phyloP scores from a whole-genome alignment of 2,113 vertebrate species.

The Siphamia tubifer region DNA sequence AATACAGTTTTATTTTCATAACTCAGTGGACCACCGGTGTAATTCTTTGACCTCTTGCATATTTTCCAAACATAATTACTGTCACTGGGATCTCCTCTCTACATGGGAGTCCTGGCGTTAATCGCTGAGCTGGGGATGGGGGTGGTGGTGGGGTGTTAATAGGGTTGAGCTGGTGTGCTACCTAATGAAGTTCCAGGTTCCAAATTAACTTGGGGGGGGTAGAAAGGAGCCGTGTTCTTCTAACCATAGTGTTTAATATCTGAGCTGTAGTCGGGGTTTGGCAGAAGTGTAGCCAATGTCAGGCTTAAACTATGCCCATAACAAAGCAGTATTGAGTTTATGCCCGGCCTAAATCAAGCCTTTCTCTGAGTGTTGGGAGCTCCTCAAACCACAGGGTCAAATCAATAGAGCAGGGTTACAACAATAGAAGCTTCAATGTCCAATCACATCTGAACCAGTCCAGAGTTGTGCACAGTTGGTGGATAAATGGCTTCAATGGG shows the following conservation, averaged over 20 bases:
- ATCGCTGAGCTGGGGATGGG: too few relatives aligned
- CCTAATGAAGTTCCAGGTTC: too few relatives aligned
- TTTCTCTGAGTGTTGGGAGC: not conserved
- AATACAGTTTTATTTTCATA: too few relatives aligned
- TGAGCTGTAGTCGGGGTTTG: not conserved
- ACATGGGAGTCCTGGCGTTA: too few relatives aligned
- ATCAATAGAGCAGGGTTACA: not conserved
- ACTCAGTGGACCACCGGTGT: too few relatives aligned
- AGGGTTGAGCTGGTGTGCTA: too few relatives aligned
- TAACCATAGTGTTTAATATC: not conserved
- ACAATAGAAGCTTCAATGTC: not conserved
- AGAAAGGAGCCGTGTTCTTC: too few relatives aligned
- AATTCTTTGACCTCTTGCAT: too few relatives aligned
- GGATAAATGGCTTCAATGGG: not conserved
- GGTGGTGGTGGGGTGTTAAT: too few relatives aligned
- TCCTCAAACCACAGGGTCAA: not conserved
- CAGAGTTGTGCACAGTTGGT: not conserved
- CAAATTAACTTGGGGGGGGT: too few relatives aligned
- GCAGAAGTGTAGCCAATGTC: not conserved
- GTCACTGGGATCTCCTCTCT: too few relatives aligned
- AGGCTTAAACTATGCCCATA: not conserved
- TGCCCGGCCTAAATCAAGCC: not conserved
- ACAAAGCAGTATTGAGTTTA: constrained; percentile 5
- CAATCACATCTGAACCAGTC: not conserved
- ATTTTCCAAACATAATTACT: too few relatives aligned